Conservation (phyloP, 2,888 invertebrate species). For the Eupithecia vulgata region DNA sequence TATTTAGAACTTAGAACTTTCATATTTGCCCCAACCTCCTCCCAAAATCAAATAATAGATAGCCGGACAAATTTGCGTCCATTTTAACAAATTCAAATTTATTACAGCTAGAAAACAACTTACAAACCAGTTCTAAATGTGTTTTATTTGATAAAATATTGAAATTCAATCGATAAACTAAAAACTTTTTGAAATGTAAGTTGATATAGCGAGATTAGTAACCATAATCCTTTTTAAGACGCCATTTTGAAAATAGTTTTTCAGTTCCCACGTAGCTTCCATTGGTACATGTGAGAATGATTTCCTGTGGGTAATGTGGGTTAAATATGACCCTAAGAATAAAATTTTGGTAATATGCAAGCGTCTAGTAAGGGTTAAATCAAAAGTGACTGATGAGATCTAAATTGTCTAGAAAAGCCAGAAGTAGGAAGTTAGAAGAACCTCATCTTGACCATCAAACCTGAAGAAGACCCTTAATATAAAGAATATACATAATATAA, state of each 20-base stretch:
- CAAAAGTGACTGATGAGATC: not conserved
- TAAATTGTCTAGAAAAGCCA: not conserved
- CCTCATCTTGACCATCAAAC: not conserved
- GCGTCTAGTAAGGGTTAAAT: not conserved
- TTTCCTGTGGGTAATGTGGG: not conserved
- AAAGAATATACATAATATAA: no score
- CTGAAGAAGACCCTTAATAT: not conserved
- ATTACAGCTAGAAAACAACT: constrained; percentile 22
- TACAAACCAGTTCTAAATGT: constrained; percentile 28
- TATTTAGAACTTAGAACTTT: not conserved
- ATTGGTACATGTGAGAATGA: not conserved
- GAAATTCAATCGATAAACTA: constrained; percentile 21
- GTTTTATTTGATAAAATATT: constrained; percentile 26
- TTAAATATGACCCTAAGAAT: not conserved
- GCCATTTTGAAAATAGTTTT: not conserved
- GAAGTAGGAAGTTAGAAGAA: not conserved
- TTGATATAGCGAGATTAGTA: constrained; percentile 17
- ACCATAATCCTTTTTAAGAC: constrained; percentile 2
- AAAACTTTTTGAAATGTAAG: constrained; percentile 15
- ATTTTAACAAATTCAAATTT: constrained; percentile 36
- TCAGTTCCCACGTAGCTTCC: not conserved
- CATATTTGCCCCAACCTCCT: constrained; percentile 17
- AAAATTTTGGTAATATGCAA: not conserved
- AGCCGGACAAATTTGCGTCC: constrained; percentile 43
- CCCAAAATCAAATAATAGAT: constrained; percentile 32